These are phyloP conservation scores for Triplophysa rosa DNA, from an alignment of 2,113 vertebrate species.

Conservation along the genomic window DNA sequence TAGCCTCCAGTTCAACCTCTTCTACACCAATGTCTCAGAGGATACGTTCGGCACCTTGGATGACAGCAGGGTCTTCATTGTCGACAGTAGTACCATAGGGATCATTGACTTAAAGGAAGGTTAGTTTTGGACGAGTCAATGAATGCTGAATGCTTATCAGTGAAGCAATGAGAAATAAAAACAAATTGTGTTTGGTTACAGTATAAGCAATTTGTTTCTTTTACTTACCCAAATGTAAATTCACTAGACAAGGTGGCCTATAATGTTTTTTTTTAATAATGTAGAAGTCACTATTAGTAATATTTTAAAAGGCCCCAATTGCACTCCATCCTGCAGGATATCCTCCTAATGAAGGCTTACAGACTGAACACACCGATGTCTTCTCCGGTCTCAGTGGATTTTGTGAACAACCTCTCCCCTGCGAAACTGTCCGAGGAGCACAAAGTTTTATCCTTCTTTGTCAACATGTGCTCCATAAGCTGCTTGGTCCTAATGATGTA, in stretches of 20 bases:
- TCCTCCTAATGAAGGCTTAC: conserved; percentile 39
- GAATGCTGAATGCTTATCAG: background rate
- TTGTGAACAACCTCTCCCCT: conserved; percentile 70
- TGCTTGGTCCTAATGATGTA: conserved; percentile 64
- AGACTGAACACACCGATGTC: conserved; percentile 68
- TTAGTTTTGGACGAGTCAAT: conserved; percentile 54
- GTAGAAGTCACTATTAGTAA: no score
- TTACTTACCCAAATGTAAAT: no score
- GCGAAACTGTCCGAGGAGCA: conserved; percentile 66
- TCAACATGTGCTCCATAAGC: conserved; percentile 70
- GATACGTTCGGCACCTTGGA: conserved; percentile 80
- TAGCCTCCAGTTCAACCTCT: conserved; percentile 82
- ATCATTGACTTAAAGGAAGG: conserved; percentile 84
- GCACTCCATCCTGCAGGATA: conserved; percentile 61
- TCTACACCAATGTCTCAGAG: conserved; percentile 74
- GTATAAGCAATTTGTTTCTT: no score
- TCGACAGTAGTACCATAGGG: conserved; percentile 79
- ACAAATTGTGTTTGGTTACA: no score
- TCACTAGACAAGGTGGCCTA: no score
- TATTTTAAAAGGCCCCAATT: background rate
- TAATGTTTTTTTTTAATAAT: no score
- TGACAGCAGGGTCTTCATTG: conserved; percentile 80
- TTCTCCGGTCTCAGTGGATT: conserved; percentile 79
- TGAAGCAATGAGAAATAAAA: no score
- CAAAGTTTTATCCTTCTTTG: conserved; percentile 77